Conservation (phyloP, 2,797 vertebrate species). For the Brachyrhaphis roseni region DNA sequence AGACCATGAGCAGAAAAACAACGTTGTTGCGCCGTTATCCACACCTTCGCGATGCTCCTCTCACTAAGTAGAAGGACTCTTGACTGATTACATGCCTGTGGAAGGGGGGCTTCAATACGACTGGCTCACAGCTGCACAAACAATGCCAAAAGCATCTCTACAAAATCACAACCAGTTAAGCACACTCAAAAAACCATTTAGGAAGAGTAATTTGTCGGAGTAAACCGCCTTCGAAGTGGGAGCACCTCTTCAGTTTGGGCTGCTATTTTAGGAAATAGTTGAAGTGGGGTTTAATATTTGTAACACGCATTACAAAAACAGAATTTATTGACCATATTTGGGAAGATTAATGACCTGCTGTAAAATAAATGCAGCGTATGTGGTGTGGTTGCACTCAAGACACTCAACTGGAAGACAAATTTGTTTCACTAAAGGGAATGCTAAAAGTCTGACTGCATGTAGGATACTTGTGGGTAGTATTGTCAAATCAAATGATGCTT, state of each 20-base stretch:
- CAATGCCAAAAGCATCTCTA: background rate
- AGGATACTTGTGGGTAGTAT: background rate
- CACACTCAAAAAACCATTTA: background rate
- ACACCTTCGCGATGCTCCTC: background rate
- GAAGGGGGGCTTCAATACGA: background rate
- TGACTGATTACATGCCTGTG: background rate
- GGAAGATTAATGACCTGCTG: background rate
- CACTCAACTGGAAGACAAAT: background rate
- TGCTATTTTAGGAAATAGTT: background rate
- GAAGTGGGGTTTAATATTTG: background rate
- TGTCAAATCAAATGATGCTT: background rate
- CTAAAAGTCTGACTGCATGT: background rate
- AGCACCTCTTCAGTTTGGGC: background rate
- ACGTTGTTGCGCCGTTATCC: background rate
- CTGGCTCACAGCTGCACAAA: background rate
- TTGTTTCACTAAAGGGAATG: background rate
- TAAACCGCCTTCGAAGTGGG: background rate
- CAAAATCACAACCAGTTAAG: background rate
- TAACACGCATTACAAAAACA: background rate
- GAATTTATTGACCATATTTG: background rate
- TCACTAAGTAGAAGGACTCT: constrained; percentile 6
- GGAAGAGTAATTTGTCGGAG: background rate
- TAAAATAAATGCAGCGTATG: background rate
- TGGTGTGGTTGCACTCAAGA: background rate
- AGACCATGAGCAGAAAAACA: constrained; percentile 4